Base-by-base conservation (phyloP, 1,140 invertebrate genomes). In the Pseudachorutes palmiensis region DNA sequence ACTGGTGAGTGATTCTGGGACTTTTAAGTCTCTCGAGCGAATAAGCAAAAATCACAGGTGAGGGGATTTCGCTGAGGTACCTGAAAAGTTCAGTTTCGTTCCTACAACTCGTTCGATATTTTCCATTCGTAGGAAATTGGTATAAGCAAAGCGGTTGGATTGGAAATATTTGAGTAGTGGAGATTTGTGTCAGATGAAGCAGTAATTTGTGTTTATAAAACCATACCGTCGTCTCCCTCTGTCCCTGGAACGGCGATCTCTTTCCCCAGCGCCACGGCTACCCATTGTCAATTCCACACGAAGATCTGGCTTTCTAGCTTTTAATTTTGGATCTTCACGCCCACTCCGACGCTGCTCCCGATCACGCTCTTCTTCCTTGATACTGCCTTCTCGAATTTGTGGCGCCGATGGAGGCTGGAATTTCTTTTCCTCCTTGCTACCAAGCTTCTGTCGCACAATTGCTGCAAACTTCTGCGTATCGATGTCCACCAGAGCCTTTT, bases 391-490 rank as follows among this genome's bases (percentile, higher is more conserved):
- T 30, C 59, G 57, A 58, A 45, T 2, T 3, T 65, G 65, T 1
- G 60, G 32, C 49, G 29, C 41, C 1, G 32, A 22, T 59, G 51
- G 36, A 45, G 36, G 48, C 32, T 66, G 55, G n/a, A n/a, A n/a
- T n/a, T n/a, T 24, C 19, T 31, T 16, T 61, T 67, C 26, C 14
- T 32, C 49, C 29, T 65, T 49, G 12, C 12, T 26, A 1, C 68
- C 69, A 61, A 69, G 69, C 58, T 71, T 71, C 60, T 74, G 68
- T 12, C 68, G 65, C 31, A 74, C 65, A 45, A 74, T 74, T 33
- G 62, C 72, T 24, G 72, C 72, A 74, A 74, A 74, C 49, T 74
- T 74, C 62, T 74, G 72, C 24, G 72, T 71, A 58, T 74, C 72
- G 61, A 55, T 55, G 62, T 74, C 72, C 41, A 74, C 12, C 51